These are phyloP conservation scores for Heliconius himera DNA, from an alignment of 1,140 invertebrate genomes.

Conservation along the genomic window DNA sequence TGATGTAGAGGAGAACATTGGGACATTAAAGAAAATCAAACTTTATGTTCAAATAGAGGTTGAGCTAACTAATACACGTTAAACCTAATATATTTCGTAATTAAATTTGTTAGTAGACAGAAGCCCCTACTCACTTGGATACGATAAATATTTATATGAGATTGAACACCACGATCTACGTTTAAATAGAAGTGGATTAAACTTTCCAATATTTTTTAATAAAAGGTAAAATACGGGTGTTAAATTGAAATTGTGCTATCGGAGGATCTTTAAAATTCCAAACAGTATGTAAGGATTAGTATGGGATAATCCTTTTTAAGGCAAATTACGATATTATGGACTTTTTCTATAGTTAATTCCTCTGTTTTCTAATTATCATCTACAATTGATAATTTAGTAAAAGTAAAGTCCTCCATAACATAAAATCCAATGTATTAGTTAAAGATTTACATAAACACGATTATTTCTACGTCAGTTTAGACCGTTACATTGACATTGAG, in stretches of 20 bases:
- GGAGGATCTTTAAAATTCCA: background rate
- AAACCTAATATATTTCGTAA: slow-evolving; percentile 45
- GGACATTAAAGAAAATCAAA: slow-evolving; percentile 31
- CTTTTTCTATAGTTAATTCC: no score
- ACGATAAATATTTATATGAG: slow-evolving; percentile 60
- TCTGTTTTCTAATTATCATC: no score
- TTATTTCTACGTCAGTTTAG: slow-evolving; percentile 50
- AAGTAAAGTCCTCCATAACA: background rate
- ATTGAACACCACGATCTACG: slow-evolving; percentile 67
- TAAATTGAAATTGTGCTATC: slow-evolving; percentile 9
- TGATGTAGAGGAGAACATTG: slow-evolving; percentile 21
- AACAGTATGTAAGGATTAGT: background rate
- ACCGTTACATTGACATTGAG: slow-evolving; percentile 79
- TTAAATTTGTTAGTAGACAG: slow-evolving; percentile 50
- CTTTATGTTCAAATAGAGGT: slow-evolving; percentile 50
- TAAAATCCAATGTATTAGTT: background rate
- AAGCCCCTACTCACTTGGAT: slow-evolving; percentile 47
- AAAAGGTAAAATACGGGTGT: slow-evolving; percentile 13
- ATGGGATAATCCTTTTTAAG: background rate
- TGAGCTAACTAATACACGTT: slow-evolving; percentile 64
- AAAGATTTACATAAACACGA: slow-evolving; percentile 14
- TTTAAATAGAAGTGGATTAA: slow-evolving; percentile 39
- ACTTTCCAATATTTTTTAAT: slow-evolving; percentile 1
- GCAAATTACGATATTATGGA: background rate
- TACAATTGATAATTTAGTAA: no score